These are phyloP conservation scores for Saturnia japonica DNA, from an alignment of 2,888 invertebrate genomes.

Conservation along the genomic window DNA sequence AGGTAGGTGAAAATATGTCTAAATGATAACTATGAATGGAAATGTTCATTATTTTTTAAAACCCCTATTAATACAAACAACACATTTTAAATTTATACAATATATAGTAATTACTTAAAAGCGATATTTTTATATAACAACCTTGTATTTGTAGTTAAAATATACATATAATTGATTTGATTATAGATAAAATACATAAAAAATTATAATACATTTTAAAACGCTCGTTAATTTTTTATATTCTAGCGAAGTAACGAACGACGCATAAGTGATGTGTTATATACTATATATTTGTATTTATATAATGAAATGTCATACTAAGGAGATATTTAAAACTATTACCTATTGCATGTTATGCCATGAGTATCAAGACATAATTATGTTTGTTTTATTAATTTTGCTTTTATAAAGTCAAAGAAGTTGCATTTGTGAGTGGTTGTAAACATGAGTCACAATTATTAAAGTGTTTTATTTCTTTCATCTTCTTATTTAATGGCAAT, in stretches of 20 bases:
- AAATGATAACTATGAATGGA: not conserved
- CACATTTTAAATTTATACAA: not conserved
- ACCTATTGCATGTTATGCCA: constrained; percentile 69
- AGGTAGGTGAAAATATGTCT: not conserved
- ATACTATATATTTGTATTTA: constrained; percentile 6
- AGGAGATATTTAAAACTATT: not conserved
- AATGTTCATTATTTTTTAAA: not conserved
- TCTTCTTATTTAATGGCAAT: not conserved
- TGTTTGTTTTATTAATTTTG: constrained; percentile 69
- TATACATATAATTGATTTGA: not conserved
- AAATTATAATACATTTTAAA: not conserved
- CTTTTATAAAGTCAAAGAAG: constrained; percentile 68
- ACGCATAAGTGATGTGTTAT: not conserved
- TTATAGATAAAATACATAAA: not conserved
- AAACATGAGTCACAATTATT: constrained; percentile 77
- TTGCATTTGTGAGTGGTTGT: constrained; percentile 80
- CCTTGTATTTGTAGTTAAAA: not conserved
- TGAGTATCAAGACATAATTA: constrained; percentile 68
- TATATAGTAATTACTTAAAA: not conserved
- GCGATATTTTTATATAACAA: not conserved
- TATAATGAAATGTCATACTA: not conserved
- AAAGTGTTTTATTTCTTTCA: constrained; percentile 54
- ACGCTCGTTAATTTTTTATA: not conserved
- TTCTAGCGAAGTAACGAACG: not conserved
- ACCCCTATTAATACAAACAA: not conserved